These are phyloP conservation scores for Callopanchax toddi DNA, from an alignment of 2,113 vertebrate species.

Conservation along the genomic window DNA sequence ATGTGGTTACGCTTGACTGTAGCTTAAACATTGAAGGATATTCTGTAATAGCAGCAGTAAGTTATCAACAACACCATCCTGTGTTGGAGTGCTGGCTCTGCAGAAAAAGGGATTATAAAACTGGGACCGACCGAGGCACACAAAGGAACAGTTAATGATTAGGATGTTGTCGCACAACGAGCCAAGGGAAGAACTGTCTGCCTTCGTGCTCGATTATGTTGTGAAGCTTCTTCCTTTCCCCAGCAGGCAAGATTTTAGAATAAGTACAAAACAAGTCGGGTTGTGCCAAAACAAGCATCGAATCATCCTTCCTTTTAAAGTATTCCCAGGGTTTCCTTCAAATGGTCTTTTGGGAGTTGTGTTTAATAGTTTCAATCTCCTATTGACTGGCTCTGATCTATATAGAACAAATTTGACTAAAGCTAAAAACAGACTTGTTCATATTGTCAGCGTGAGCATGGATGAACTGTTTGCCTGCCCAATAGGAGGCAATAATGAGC, in stretches of 20 bases:
- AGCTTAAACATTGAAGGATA: background rate
- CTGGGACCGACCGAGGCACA: conserved; percentile 4
- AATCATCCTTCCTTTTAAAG: conserved; percentile 57
- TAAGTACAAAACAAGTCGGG: conserved; percentile 37
- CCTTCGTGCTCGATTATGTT: conserved; percentile 44
- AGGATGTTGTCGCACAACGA: conserved; percentile 3
- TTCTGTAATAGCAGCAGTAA: conserved; percentile 6
- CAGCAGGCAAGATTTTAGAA: conserved; percentile 28
- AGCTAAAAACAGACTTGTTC: too few species aligned
- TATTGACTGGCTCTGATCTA: background rate
- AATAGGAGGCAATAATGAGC: too few species aligned
- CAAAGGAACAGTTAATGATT: background rate
- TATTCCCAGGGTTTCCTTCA: conserved; percentile 34
- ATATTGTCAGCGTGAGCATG: too few species aligned
- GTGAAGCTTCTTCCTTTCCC: conserved; percentile 25
- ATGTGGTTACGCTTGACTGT: background rate
- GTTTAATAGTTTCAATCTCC: conserved; percentile 4
- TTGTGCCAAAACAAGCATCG: conserved; percentile 62
- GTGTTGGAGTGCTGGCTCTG: background rate
- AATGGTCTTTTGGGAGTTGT: conserved; percentile 25
- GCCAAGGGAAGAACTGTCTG: conserved; percentile 48
- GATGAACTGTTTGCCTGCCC: too few species aligned
- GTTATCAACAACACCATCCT: background rate
- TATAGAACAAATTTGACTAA: too few species aligned
- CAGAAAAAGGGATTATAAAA: background rate